A percentile compares a stretch with the other conserved stretches of the same genome.
Conservation (phyloP, 2,797 vertebrate genomes). For the Sternotherus odoratus region DNA sequence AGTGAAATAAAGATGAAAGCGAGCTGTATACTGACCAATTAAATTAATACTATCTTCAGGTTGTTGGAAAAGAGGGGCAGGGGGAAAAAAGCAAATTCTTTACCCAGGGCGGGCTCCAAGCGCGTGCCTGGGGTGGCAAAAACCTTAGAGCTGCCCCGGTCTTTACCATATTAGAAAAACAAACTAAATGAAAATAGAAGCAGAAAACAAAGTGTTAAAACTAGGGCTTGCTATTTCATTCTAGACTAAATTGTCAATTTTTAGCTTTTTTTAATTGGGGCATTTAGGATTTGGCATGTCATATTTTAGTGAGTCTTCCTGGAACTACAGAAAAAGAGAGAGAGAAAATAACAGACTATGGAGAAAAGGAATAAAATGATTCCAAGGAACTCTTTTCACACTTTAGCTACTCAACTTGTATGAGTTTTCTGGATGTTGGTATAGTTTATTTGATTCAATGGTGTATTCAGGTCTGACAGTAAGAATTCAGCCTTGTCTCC, state of each 20-base stretch:
- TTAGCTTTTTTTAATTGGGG: background rate
- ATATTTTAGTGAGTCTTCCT: background rate
- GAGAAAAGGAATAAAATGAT: background rate
- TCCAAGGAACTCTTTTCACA: background rate
- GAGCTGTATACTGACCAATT: background rate
- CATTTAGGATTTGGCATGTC: background rate
- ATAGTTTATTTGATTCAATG: background rate
- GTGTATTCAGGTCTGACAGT: background rate
- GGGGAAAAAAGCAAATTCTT: background rate
- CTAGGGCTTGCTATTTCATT: background rate
- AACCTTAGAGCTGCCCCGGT: no score
- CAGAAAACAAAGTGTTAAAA: background rate
- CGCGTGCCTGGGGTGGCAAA: no score
- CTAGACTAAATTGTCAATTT: background rate
- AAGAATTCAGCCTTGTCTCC: background rate
- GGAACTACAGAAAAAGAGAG: background rate
- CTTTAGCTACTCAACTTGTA: background rate
- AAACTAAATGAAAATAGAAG: background rate
- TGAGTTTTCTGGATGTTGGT: background rate
- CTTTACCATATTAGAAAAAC: background rate
- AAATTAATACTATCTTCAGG: background rate
- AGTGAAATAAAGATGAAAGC: background rate
- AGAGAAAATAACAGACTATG: background rate
- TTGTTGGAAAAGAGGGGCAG: background rate
- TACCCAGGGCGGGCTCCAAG: no score